Conservation (phyloP, 2,888 invertebrate genomes). For the Hyalella azteca region DNA sequence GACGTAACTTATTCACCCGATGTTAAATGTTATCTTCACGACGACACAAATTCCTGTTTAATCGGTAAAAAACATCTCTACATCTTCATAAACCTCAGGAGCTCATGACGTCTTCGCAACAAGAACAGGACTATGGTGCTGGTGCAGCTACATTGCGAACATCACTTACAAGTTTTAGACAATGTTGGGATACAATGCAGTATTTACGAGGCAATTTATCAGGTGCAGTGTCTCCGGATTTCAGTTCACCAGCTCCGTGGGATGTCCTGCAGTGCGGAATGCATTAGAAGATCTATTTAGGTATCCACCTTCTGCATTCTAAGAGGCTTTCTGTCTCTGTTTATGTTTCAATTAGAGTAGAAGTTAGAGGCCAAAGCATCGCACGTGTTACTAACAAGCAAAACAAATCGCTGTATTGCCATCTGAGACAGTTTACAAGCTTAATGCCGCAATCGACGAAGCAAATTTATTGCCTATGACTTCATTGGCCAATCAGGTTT, state of each 20-base stretch:
- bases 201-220: background rate
- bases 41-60: no score
- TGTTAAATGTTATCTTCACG: no score
- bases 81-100: no score
- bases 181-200: background rate
- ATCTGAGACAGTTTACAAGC: background rate
- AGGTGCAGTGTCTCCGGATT: background rate
- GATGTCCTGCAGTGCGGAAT: background rate
- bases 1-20: no score
- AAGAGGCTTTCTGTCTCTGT: background rate
- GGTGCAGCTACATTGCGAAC: no score
- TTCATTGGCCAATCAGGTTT: background rate
- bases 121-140: no score
- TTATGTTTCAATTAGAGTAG: slow-evolving; percentile 23
- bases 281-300: background rate
- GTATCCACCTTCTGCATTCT: background rate
- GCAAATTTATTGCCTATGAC: background rate
- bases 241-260: no score
- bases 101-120: no score
- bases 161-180: background rate
- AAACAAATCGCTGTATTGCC: slow-evolving; percentile 19
- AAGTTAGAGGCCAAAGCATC: background rate
- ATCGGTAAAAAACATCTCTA: no score
- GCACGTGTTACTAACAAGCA: slow-evolving; percentile 28
- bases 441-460: background rate